phyloP scores from a whole-genome alignment of 2,888 invertebrate genomes.

The Cryptus armator region DNA sequence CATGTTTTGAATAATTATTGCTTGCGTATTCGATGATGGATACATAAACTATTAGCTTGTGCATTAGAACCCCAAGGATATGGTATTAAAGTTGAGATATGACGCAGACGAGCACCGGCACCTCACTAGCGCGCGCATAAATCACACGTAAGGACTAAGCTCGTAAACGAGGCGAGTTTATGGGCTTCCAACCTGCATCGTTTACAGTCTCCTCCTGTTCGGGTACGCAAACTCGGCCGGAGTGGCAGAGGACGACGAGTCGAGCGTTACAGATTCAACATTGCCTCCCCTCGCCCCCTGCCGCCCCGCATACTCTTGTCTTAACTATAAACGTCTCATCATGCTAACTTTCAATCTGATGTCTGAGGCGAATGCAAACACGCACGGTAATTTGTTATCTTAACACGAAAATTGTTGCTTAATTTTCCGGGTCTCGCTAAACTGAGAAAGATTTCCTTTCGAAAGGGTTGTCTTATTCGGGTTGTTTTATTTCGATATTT shows the following conservation, averaged over 20 bases:
- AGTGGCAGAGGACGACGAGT: background rate
- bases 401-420: background rate
- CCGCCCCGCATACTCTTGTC: background rate
- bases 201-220: slow-evolving; percentile 54
- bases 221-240: slow-evolving; percentile 44
- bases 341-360: slow-evolving; percentile 56
- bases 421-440: background rate
- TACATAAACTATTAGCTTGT: slow-evolving; percentile 30
- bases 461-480: background rate
- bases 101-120: slow-evolving; percentile 43
- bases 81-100: slow-evolving; percentile 25
- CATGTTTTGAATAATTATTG: background rate
- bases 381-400: slow-evolving; percentile 17
- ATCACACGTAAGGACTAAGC: slow-evolving; percentile 65
- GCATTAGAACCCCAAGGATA: background rate
- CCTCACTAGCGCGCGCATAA: slow-evolving; percentile 58
- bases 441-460: background rate
- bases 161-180: slow-evolving; percentile 67
- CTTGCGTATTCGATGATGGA: slow-evolving; percentile 1
- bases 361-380: slow-evolving; percentile 21
- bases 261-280: slow-evolving; percentile 41
- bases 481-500: background rate
- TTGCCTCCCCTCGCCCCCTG: background rate
- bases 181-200: slow-evolving; percentile 60
- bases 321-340: slow-evolving; percentile 53